Conservation (phyloP, 2,888 invertebrate genomes). For the Meandrusa payeni region DNA sequence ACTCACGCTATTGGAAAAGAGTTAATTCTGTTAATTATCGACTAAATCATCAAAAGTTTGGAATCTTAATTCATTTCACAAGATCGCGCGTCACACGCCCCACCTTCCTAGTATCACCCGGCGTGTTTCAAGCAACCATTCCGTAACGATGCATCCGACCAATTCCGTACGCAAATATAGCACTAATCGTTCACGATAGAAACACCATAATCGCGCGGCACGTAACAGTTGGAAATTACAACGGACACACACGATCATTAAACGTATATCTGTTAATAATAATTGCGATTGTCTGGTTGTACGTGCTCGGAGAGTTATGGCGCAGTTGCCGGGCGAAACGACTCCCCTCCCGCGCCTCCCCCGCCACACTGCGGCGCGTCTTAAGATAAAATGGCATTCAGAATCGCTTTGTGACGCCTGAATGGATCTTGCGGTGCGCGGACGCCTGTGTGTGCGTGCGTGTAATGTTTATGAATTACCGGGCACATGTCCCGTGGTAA, state of each 20-base stretch:
- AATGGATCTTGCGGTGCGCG: constrained; percentile 50
- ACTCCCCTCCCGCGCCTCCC: constrained; percentile 37
- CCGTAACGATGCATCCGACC: constrained; percentile 47
- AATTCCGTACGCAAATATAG: constrained; percentile 45
- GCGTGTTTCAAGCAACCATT: constrained; percentile 54
- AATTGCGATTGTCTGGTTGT: constrained; percentile 75
- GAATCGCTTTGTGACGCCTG: constrained; percentile 65
- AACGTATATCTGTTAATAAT: constrained; percentile 65
- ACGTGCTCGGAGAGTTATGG: constrained; percentile 71
- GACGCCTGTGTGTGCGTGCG: constrained; percentile 43
- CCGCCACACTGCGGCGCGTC: constrained; percentile 50
- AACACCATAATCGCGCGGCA: constrained; percentile 25
- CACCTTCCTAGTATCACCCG: constrained; percentile 32
- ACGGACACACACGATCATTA: constrained; percentile 65
- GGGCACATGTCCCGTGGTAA: constrained; percentile 17
- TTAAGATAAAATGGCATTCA: constrained; percentile 62
- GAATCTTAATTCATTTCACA: constrained; percentile 42
- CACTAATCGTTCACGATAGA: constrained; percentile 49
- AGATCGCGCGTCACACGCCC: constrained; percentile 39
- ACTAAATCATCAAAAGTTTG: background rate
- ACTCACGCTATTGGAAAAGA: no score
- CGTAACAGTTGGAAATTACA: constrained; percentile 21
- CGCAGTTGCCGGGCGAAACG: constrained; percentile 65
- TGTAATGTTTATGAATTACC: constrained; percentile 38
- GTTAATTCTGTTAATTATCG: background rate